Conservation (phyloP, 2,113 vertebrate species). For the Chionis minor region DNA sequence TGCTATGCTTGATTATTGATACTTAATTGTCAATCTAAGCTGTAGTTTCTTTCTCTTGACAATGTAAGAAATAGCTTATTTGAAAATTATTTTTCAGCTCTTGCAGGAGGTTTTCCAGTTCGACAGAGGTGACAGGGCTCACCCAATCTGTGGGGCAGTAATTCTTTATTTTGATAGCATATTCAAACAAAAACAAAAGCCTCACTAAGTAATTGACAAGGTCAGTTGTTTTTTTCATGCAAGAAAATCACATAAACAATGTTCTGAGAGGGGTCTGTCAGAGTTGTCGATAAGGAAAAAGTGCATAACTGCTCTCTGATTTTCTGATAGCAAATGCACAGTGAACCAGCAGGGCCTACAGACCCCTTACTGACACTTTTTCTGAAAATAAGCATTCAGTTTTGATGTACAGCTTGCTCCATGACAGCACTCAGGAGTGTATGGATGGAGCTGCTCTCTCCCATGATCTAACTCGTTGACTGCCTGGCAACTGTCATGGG, state of each 20-base stretch:
- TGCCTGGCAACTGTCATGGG: background rate
- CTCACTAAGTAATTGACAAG: background rate
- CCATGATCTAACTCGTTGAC: background rate
- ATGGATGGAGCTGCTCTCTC: background rate
- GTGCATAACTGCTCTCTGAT: background rate
- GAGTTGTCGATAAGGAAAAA: background rate
- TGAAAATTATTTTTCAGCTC: background rate
- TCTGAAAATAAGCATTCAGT: background rate
- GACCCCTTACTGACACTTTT: no score
- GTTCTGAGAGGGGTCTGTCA: background rate
- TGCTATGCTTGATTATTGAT: background rate
- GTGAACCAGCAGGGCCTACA: background rate
- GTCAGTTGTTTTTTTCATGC: background rate
- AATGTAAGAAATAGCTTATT: background rate
- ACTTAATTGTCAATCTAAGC: background rate
- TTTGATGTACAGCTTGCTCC: background rate
- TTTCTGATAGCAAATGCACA: background rate
- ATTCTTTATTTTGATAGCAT: background rate
- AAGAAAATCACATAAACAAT: background rate
- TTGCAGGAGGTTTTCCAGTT: background rate
- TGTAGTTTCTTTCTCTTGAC: background rate
- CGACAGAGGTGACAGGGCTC: background rate
- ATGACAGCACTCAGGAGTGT: background rate
- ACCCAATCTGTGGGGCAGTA: background rate
- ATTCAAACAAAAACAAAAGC: background rate